Percentiles rank a stretch among this genome's conserved stretches.
These are phyloP conservation scores for Malacoctenus gilli DNA, from an alignment of 2,797 vertebrate species.

Conservation along the genomic window DNA sequence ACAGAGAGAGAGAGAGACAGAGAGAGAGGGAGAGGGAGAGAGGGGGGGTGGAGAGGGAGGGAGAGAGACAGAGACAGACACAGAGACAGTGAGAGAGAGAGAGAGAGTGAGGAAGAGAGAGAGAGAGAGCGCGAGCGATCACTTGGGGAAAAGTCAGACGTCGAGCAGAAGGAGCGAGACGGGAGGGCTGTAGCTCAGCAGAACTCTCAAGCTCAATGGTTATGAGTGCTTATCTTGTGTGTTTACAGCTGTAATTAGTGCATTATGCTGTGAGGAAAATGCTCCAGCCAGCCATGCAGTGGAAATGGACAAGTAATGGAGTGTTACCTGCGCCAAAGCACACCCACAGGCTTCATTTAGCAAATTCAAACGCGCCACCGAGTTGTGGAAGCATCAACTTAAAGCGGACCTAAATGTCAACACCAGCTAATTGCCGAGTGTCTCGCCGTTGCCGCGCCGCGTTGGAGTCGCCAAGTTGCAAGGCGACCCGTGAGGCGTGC, in stretches of 20 bases:
- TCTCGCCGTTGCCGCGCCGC: conserved; percentile 43
- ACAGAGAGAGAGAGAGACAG: no score
- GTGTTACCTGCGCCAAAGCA: conserved; percentile 60
- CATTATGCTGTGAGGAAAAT: conserved; percentile 72
- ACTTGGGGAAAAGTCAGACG: conserved; percentile 29
- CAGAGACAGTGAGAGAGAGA: no score
- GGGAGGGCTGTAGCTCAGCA: conserved; percentile 15
- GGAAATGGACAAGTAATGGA: conserved; percentile 69
- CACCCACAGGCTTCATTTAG: conserved; percentile 61
- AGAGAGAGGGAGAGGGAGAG: no score
- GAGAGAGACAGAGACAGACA: no score
- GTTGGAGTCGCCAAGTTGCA: conserved; percentile 37
- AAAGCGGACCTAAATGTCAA: conserved; percentile 46
- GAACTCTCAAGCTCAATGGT: conserved; percentile 57
- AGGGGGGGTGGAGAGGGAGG: no score
- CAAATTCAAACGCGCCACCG: conserved; percentile 23
- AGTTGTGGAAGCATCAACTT: conserved; percentile 20
- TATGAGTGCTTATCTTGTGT: conserved; percentile 70
- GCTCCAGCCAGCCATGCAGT: conserved; percentile 64
- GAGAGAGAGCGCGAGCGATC: conserved; percentile 22
- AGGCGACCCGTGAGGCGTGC: no score
- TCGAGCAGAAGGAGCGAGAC: conserved; percentile 22
- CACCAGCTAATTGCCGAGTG: conserved; percentile 38
- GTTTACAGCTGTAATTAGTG: conserved; percentile 75
- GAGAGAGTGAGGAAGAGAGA: no score